A percentile compares a stretch with the other conserved stretches of the same genome.
These are phyloP conservation scores for Holacanthus passer DNA, from an alignment of 2,113 vertebrate genomes.

Conservation along the genomic window DNA sequence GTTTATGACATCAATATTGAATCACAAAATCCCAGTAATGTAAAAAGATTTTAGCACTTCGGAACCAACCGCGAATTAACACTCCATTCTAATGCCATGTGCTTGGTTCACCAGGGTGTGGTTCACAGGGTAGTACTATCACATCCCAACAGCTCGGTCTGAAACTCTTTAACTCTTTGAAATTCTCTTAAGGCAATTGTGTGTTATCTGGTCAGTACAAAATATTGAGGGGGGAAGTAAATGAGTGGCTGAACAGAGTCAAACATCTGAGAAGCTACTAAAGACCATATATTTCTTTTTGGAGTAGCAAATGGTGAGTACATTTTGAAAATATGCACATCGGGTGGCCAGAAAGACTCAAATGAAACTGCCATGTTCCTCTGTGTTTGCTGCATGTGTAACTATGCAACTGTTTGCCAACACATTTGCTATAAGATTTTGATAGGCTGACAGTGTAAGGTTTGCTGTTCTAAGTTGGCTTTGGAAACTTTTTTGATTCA, in stretches of 20 bases:
- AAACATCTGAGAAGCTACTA: neutral
- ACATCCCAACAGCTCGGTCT: neutral
- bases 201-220: neutral
- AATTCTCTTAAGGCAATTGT: neutral
- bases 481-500: constrained; percentile 28
- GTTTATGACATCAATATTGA: neutral
- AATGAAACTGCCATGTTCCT: neutral
- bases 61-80: neutral
- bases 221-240: neutral
- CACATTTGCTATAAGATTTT: neutral
- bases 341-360: neutral
- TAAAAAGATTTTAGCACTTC: neutral
- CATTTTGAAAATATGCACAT: neutral
- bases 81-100: neutral
- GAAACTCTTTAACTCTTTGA: no score
- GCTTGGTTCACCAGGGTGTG: constrained; percentile 1
- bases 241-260: neutral
- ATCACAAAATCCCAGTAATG: neutral
- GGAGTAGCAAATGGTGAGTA: neutral
- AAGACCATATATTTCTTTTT: neutral
- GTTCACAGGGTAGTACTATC: neutral
- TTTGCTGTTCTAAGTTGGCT: constrained; percentile 11
- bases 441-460: constrained; percentile 12
- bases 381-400: neutral
- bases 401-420: neutral